Conservation (phyloP, 1,140 invertebrate genomes). For the Tribolium castaneum region DNA sequence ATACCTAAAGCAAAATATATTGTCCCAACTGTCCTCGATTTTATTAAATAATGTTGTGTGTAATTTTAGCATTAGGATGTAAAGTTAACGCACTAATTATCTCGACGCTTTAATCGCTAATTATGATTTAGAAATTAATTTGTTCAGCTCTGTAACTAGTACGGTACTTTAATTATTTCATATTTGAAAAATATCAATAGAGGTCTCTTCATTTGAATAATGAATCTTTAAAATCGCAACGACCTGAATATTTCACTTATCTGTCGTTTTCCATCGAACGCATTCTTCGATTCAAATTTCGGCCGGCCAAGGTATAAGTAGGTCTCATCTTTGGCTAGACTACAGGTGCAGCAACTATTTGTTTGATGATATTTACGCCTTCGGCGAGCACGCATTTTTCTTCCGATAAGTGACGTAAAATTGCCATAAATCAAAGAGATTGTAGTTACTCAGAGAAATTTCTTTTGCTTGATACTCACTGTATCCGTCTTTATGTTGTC, state of each 20-base stretch:
- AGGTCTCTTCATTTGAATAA: conserved; percentile 1
- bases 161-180: conserved; percentile 32
- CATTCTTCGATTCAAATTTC: conserved; percentile 24
- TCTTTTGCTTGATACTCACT: background rate
- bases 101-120: background rate
- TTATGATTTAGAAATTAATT: conserved; percentile 38
- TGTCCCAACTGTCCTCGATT: background rate
- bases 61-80: background rate
- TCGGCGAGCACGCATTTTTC: conserved; percentile 24
- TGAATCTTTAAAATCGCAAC: conserved; percentile 32
- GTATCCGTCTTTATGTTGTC: background rate
- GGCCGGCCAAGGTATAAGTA: background rate
- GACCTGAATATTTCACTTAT: conserved; percentile 17
- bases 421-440: background rate
- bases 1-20: conserved; percentile 73
- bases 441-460: background rate
- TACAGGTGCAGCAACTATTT: conserved; percentile 29
- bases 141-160: conserved; percentile 41
- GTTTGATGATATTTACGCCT: conserved; percentile 31
- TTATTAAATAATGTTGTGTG: background rate
- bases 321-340: conserved; percentile 20
- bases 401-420: background rate
- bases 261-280: background rate
- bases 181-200: background rate
- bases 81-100: conserved; percentile 11